A percentile compares a stretch with the other conserved stretches of the same genome.
Evolutionary conservation across 2,888 invertebrate species (phyloP).

Genomic region (Habrosyne pyritoides): DNA sequence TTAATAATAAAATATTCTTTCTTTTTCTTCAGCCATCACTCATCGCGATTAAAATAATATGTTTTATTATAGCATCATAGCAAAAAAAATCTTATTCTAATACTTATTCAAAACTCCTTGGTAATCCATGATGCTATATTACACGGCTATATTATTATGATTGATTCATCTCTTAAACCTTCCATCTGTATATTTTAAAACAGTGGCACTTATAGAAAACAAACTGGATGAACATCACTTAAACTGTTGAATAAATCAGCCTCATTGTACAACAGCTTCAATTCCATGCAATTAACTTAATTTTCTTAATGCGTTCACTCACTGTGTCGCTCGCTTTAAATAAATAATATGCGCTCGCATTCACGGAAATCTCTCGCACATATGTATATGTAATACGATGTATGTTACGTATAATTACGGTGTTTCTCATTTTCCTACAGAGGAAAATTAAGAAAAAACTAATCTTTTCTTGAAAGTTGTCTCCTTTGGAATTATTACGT

Average conservation of each 20-base stretch:
- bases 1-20: no score
- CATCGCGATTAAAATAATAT: no score
- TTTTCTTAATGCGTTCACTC: slow-evolving; percentile 1
- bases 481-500: background rate
- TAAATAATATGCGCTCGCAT: slow-evolving; percentile 1
- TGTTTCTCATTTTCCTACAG: background rate
- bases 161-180: no score
- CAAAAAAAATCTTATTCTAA: no score
- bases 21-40: no score
- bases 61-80: no score
- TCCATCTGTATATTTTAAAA: no score
- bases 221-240: no score
- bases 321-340: background rate
- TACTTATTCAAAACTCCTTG: no score
- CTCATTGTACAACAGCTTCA: slow-evolving; percentile 10
- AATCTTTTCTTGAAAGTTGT: background rate
- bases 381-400: background rate
- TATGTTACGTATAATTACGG: background rate
- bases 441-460: background rate
- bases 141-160: no score
- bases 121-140: no score
- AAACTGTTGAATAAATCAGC: slow-evolving; percentile 3
- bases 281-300: slow-evolving; percentile 5
- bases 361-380: background rate
- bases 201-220: no score